phyloP scores from a whole-genome alignment of 2,888 invertebrate species.

The Hemicrepidius hirtus region DNA sequence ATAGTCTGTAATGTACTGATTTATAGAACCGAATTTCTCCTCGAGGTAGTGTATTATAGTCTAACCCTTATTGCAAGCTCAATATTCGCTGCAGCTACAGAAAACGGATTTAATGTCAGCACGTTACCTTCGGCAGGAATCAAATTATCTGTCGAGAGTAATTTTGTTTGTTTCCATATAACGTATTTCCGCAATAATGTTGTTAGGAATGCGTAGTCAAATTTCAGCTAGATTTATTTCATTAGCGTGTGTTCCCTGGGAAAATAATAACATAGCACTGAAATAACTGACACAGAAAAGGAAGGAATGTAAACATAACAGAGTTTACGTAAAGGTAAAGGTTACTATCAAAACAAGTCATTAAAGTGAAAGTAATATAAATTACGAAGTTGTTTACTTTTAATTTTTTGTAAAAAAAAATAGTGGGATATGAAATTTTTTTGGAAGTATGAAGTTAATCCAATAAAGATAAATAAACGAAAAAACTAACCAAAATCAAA shows the following conservation, averaged over 20 bases:
- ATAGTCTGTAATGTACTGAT: too few relatives aligned
- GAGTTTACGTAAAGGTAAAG: too few relatives aligned
- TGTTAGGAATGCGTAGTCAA: neutral
- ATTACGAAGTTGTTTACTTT: too few relatives aligned
- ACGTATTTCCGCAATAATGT: neutral
- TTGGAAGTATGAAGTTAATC: too few relatives aligned
- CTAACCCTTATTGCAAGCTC: neutral
- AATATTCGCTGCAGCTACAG: neutral
- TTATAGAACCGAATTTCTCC: too few relatives aligned
- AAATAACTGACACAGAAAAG: neutral
- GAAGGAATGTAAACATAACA: neutral
- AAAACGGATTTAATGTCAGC: slow-evolving; percentile 1
- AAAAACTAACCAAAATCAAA: too few relatives aligned
- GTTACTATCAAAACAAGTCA: too few relatives aligned
- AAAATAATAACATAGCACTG: neutral
- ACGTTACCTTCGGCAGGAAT: neutral
- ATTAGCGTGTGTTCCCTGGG: neutral
- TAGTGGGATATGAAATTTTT: too few relatives aligned
- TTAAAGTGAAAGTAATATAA: too few relatives aligned
- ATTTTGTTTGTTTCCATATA: neutral
- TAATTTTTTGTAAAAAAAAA: too few relatives aligned
- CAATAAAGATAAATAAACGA: too few relatives aligned
- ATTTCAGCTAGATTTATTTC: neutral
- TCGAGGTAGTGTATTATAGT: too few relatives aligned
- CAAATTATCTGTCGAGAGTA: neutral